Evolutionary conservation across 1,140 invertebrate genomes (phyloP), one percentile per base, ranked within the genome.

Genomic region (Hypothenemus hampei): DNA sequence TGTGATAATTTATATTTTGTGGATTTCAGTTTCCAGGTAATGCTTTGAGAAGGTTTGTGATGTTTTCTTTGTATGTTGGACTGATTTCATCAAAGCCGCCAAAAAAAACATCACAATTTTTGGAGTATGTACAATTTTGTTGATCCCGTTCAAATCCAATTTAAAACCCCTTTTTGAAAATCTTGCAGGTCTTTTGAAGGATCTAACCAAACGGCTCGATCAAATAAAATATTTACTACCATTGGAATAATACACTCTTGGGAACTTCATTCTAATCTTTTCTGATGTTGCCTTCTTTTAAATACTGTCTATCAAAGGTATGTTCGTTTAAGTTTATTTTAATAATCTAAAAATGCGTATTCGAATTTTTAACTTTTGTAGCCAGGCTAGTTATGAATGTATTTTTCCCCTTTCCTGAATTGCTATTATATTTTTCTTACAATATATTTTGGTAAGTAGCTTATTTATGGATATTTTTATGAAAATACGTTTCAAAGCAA

Each of bases 11-110:
- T 24, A 45, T n/a, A 45, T 13, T 22, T 29, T n/a, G 5, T 7
- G 13, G 7, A 23, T n/a, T 1, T 23, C 11, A 45, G 10, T 26
- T 3, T 24, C 15, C n/a, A n/a, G 24, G 11, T 8, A 45, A 16
- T n/a, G 43, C 43, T 13, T 29, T 24, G n/a, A 45, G 18, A 7
- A 45, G 23, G 11, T 11, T 45, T 29, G 29, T 15, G n/a, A 24
- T 45, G 1, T 45, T 24, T 15, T 45, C 22, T 29, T 29, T 45
- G 16, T 26, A 29, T 6, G 6, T 29, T 7, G 43, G 43, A 23
- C 43, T 45, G n/a, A 45, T 45, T 29, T 45, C 43, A 26, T 45
- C 43, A 23, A 45, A 45, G 5, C 43, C 43, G 18, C 29, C 43
- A 20, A 45, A 45, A n/a, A n/a, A 5, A 45, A 29, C 1, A 45